A percentile compares a stretch with the other conserved stretches of the same genome.
phyloP scores from a whole-genome alignment of 2,797 vertebrate genomes.

The Pterois miles region DNA sequence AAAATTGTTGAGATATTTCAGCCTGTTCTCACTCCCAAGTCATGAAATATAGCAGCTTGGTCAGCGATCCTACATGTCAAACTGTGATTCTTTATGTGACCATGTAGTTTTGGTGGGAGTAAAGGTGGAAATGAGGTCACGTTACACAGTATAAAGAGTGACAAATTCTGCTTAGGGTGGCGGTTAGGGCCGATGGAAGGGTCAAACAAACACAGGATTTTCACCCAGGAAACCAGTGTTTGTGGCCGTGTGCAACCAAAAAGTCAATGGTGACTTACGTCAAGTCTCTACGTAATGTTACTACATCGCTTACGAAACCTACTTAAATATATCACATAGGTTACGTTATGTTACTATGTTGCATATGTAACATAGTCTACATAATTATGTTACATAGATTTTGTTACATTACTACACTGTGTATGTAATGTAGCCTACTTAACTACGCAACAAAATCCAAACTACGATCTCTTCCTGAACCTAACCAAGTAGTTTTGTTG shows the following conservation, averaged over 20 bases:
- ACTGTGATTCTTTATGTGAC: background rate
- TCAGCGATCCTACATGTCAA: background rate
- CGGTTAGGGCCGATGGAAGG: background rate
- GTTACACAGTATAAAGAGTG: background rate
- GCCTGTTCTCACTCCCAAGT: background rate
- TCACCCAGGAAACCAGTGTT: background rate
- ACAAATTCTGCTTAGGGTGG: background rate
- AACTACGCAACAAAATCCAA: background rate
- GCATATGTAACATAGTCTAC: background rate
- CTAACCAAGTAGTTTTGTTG: background rate
- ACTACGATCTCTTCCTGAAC: background rate
- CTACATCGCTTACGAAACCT: background rate
- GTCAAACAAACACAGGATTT: background rate
- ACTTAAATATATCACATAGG: too few species aligned
- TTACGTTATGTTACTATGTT: background rate
- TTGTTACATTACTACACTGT: too few species aligned
- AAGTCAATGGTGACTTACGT: background rate
- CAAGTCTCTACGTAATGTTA: background rate
- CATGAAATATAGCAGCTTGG: background rate
- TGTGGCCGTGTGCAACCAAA: background rate
- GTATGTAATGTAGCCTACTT: background rate
- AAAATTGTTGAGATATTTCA: background rate
- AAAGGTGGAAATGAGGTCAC: background rate
- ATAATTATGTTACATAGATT: too few species aligned
- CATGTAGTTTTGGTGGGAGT: background rate